Percentiles rank a stretch among this genome's conserved stretches.
Conservation (phyloP, 2,113 vertebrate species). For the Tetraodon nigroviridis region DNA sequence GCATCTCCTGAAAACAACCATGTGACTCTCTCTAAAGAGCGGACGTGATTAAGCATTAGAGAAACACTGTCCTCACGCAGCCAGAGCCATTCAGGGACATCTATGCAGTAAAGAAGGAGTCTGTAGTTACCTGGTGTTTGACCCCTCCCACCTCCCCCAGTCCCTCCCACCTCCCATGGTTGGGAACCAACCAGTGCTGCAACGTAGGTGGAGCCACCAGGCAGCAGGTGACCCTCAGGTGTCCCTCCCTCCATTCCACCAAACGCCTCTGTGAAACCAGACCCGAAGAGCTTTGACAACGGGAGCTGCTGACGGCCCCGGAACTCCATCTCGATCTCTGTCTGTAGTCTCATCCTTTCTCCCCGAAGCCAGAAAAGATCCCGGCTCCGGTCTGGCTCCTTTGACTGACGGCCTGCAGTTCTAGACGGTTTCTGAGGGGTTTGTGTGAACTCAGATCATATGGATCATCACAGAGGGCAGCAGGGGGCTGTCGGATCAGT, state of each 20-base stretch:
- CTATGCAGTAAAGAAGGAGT: neutral
- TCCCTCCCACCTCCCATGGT: conserved; percentile 15
- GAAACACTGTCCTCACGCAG: too few relatives aligned
- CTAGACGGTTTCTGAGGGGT: conserved; percentile 37
- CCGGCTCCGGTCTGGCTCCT: conserved; percentile 32
- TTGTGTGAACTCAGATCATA: conserved; percentile 24
- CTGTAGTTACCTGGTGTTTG: too few relatives aligned
- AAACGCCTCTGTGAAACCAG: conserved; percentile 60
- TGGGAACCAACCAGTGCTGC: conserved; percentile 16
- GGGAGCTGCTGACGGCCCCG: conserved; percentile 48
- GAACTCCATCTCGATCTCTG: conserved; percentile 51
- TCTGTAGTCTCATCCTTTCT: conserved; percentile 38
- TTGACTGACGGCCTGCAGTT: conserved; percentile 42
- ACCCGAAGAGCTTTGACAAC: conserved; percentile 58
- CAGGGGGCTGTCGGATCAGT: conserved; percentile 31
- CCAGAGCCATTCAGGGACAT: too few relatives aligned
- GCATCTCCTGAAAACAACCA: too few relatives aligned
- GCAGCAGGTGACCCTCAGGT: conserved; percentile 36
- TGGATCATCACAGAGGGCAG: conserved; percentile 20
- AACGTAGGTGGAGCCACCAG: conserved; percentile 32
- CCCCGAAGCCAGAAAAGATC: conserved; percentile 35
- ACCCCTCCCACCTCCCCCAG: conserved; percentile 1
- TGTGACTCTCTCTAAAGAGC: too few relatives aligned
- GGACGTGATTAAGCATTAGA: too few relatives aligned
- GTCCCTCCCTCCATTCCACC: conserved; percentile 49